phyloP scores from a whole-genome alignment of 2,113 vertebrate genomes.

The Tinamus guttatus region DNA sequence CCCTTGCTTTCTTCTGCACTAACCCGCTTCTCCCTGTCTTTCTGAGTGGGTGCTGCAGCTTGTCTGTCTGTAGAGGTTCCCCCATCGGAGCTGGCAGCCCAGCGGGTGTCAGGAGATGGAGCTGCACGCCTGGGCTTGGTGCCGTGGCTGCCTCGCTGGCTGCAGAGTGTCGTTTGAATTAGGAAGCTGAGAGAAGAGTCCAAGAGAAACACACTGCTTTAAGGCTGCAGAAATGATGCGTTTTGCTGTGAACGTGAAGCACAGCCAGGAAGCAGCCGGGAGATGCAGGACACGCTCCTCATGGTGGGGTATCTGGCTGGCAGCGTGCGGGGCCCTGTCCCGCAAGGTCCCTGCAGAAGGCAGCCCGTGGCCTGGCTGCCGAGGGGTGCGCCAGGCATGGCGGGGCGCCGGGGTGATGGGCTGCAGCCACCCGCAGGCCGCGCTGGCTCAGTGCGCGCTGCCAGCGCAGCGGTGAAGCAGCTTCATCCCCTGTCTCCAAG shows the following conservation, averaged over 20 bases:
- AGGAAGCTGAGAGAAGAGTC: neutral
- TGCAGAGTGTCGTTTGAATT: neutral
- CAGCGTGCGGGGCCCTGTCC: neutral
- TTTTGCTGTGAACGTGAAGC: neutral
- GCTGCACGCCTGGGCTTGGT: neutral
- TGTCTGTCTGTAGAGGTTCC: slow-evolving; percentile 5
- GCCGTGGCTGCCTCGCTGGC: neutral
- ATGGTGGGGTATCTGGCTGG: neutral
- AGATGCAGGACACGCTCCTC: neutral
- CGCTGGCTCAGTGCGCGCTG: neutral
- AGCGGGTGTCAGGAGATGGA: neutral
- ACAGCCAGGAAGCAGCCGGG: neutral
- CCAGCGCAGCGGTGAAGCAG: neutral
- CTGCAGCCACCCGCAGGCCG: neutral
- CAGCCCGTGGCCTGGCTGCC: neutral
- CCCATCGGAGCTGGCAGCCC: neutral
- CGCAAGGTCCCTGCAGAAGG: neutral
- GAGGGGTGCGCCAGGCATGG: neutral
- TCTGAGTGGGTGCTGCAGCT: slow-evolving; percentile 41
- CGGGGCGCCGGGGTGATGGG: neutral
- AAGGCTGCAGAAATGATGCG: neutral
- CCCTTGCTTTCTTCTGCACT: slow-evolving; percentile 27
- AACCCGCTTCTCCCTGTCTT: slow-evolving; percentile 25
- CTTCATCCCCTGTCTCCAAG: neutral
- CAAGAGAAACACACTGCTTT: neutral